These are phyloP conservation scores for Phrynocephalus vlangalii DNA, from an alignment of 2,797 vertebrate species.

Conservation along the genomic window DNA sequence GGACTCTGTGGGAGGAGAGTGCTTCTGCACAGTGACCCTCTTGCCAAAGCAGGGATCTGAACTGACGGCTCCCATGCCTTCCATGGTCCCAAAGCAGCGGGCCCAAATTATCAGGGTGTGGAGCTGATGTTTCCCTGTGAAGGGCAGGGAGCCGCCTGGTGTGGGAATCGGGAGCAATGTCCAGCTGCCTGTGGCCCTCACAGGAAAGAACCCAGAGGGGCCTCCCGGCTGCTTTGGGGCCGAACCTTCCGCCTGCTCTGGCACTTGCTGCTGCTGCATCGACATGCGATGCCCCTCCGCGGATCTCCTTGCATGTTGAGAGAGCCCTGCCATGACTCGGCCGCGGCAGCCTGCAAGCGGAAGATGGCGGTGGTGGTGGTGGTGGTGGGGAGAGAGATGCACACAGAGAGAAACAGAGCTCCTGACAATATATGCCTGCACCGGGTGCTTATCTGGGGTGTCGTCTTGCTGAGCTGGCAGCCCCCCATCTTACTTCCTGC, in stretches of 20 bases:
- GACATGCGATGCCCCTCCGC: neutral
- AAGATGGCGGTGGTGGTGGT: no score
- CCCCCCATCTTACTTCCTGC: neutral
- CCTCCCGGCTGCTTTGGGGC: neutral
- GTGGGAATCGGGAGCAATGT: neutral
- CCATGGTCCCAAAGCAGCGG: neutral
- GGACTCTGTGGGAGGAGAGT: no score
- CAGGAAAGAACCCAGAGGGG: neutral
- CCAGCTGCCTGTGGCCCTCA: neutral
- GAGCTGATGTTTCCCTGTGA: constrained; percentile 33
- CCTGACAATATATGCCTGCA: neutral
- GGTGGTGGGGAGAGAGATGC: no score
- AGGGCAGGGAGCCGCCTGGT: constrained; percentile 45
- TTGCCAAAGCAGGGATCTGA: neutral
- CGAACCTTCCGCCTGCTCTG: no score
- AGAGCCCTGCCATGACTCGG: constrained; percentile 7
- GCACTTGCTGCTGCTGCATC: no score
- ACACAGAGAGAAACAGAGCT: neutral
- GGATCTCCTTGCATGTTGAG: neutral
- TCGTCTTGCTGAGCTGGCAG: no score
- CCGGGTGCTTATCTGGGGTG: neutral
- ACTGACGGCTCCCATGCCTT: neutral
- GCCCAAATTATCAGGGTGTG: neutral
- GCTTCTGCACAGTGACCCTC: no score
- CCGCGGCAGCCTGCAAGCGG: neutral